Evolutionary conservation across 2,797 vertebrate genomes (phyloP).

Genomic region (Chiroxiphia lanceolata): DNA sequence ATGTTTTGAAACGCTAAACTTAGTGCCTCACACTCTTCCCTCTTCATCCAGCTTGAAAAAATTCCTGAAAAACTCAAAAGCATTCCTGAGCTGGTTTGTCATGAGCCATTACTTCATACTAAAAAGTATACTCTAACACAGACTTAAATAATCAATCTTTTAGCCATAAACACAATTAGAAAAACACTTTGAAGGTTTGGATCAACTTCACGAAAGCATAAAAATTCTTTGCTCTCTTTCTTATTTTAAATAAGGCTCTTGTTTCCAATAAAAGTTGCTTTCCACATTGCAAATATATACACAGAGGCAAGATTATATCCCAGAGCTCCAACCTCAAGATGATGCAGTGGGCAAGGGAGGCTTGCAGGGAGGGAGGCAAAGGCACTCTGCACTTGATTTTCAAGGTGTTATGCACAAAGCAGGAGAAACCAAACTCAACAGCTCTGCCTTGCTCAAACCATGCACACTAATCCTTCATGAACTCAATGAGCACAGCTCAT

Average conservation of each 20-base stretch:
- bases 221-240: background rate
- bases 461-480: background rate
- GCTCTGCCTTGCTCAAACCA: background rate
- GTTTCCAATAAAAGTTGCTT: background rate
- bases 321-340: background rate
- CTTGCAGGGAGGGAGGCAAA: background rate
- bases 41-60: slow-evolving; percentile 37
- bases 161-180: slow-evolving; percentile 40
- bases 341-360: background rate
- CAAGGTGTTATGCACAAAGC: background rate
- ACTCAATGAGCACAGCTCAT: background rate
- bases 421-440: background rate
- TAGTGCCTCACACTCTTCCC: slow-evolving; percentile 29
- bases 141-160: slow-evolving; percentile 52
- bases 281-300: background rate
- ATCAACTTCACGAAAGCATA: slow-evolving; percentile 25
- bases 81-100: slow-evolving; percentile 63
- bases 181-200: slow-evolving; percentile 57
- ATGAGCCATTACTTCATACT: slow-evolving; percentile 59
- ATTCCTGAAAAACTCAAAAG: slow-evolving; percentile 54
- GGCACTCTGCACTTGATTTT: background rate
- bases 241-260: slow-evolving; percentile 7
- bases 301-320: background rate
- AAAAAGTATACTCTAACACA: slow-evolving; percentile 30
- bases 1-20: slow-evolving; percentile 52